A percentile compares a stretch with the other conserved stretches of the same genome.
phyloP scores from a whole-genome alignment of 2,888 invertebrate genomes.

The Cheilosia variabilis region DNA sequence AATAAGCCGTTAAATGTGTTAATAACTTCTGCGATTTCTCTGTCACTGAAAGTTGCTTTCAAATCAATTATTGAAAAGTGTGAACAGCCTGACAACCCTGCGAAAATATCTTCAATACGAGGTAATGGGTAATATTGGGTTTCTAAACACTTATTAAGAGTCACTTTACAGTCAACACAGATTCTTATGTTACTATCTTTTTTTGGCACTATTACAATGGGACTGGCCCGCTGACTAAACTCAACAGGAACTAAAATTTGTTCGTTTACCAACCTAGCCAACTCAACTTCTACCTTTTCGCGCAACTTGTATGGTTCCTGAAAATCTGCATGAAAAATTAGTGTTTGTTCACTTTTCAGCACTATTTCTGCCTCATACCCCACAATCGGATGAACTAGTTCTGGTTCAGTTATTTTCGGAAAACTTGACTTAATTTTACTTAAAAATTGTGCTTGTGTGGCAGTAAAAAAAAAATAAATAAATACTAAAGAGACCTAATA shows the following conservation, averaged over 20 bases:
- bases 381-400: no score
- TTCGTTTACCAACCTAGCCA: conserved; percentile 45
- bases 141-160: conserved; percentile 63
- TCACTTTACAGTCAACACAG: conserved; percentile 63
- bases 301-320: conserved; percentile 64
- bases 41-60: conserved; percentile 17
- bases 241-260: conserved; percentile 62
- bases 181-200: conserved; percentile 52
- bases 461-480: no score
- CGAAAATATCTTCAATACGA: conserved; percentile 32
- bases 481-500: no score
- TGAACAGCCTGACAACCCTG: conserved; percentile 22
- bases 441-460: conserved; percentile 41
- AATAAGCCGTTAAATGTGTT: conserved; percentile 20
- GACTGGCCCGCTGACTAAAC: conserved; percentile 62
- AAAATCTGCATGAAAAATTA: conserved; percentile 50
- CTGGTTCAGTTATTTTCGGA: conserved; percentile 17
- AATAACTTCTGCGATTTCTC: conserved; percentile 2
- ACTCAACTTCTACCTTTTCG: conserved; percentile 43
- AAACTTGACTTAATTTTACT: conserved; percentile 18
- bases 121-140: conserved; percentile 46
- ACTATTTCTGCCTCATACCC: conserved; percentile 40
- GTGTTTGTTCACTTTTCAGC: conserved; percentile 8
- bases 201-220: conserved; percentile 71
- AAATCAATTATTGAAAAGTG: conserved; percentile 25